These are phyloP conservation scores for Nebria salina DNA, from an alignment of 2,888 invertebrate genomes.

Conservation along the genomic window DNA sequence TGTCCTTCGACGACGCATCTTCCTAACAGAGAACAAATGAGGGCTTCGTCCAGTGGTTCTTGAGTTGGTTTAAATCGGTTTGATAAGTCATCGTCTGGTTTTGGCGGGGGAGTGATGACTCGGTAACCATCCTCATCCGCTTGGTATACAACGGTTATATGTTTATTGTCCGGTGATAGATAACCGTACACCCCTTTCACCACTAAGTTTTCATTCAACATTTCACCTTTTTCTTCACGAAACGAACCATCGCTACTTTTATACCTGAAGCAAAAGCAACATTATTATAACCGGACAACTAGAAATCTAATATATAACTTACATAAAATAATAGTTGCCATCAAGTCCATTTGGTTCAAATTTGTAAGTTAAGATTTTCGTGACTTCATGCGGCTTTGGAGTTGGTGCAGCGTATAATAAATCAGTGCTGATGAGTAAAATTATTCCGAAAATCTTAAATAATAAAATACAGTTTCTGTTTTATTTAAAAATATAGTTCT, in stretches of 20 bases:
- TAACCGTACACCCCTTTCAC: background rate
- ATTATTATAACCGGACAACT: background rate
- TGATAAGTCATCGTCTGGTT: background rate
- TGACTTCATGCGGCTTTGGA: background rate
- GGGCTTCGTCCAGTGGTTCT: background rate
- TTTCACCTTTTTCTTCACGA: conserved; percentile 9
- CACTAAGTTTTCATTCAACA: background rate
- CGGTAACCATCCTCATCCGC: background rate
- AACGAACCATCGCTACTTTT: conserved; percentile 5
- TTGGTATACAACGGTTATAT: background rate
- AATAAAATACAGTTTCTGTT: background rate
- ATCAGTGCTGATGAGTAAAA: background rate
- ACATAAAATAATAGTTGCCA: conserved; percentile 15
- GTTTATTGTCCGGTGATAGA: background rate
- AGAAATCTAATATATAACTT: background rate
- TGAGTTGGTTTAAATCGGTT: background rate
- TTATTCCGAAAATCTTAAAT: background rate
- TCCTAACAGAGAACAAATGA: background rate
- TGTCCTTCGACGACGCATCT: background rate
- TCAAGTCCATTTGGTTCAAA: background rate
- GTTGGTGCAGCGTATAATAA: background rate
- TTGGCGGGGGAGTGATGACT: background rate
- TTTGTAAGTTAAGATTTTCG: background rate
- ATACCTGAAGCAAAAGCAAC: background rate
- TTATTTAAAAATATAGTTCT: too few relatives aligned